A percentile compares a stretch with the other conserved stretches of the same genome.
phyloP scores from a whole-genome alignment of 2,797 vertebrate species.

The Iguana delicatissima region DNA sequence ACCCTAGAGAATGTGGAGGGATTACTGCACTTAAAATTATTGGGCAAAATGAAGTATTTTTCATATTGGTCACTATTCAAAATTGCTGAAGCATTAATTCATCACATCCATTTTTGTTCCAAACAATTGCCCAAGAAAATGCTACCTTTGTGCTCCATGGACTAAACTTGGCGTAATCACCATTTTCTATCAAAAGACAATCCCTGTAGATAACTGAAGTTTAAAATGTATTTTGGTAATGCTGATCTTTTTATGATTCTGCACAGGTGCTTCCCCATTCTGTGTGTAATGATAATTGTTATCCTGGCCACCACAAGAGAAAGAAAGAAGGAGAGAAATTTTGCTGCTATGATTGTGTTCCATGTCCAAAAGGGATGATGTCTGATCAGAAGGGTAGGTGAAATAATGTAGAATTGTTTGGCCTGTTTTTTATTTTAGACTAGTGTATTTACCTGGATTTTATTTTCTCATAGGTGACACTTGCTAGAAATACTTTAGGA shows the following conservation, averaged over 20 bases:
- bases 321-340: conserved; percentile 10
- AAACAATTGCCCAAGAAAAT: too few species aligned
- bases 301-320: neutral
- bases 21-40: too few species aligned
- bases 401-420: too few species aligned
- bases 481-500: too few species aligned
- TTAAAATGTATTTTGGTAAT: neutral
- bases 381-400: neutral
- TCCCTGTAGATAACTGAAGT: neutral
- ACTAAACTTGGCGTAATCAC: neutral
- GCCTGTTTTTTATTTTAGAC: neutral
- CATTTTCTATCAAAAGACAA: neutral
- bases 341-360: conserved; percentile 9
- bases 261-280: neutral
- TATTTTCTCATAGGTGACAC: too few species aligned
- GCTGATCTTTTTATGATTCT: neutral
- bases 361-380: neutral
- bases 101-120: too few species aligned
- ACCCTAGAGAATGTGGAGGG: too few species aligned
- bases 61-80: too few species aligned
- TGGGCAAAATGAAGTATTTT: too few species aligned
- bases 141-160: neutral
- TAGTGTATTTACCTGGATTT: too few species aligned
- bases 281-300: neutral
- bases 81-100: too few species aligned